A percentile compares a stretch with the other conserved stretches of the same genome.
Conservation (phyloP, 2,888 invertebrate genomes). For the Copidosoma aretas region DNA sequence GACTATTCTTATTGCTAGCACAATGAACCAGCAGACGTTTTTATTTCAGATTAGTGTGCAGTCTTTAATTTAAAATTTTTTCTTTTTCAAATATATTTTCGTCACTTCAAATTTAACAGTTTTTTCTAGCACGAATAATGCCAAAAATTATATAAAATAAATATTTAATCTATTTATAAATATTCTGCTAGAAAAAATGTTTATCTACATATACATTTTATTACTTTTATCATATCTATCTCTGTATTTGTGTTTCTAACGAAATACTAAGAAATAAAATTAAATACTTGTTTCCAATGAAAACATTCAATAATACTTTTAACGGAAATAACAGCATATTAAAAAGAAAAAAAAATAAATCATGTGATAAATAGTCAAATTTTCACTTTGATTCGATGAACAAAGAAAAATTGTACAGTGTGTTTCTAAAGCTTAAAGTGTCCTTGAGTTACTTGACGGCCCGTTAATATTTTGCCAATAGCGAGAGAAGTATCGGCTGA, state of each 20-base stretch:
- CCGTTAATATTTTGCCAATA: conserved; percentile 75
- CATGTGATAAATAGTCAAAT: conserved; percentile 14
- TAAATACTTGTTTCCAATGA: not conserved
- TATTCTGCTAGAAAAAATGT: not conserved
- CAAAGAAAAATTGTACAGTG: conserved; percentile 48
- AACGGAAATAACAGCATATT: conserved; percentile 31
- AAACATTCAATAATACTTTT: conserved; percentile 7
- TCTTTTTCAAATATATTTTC: not conserved
- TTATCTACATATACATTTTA: conserved; percentile 6
- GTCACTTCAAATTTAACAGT: not conserved
- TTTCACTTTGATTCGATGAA: conserved; percentile 29
- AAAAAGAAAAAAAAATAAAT: conserved; percentile 41
- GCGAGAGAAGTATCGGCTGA: conserved; percentile 96
- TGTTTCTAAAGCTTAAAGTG: conserved; percentile 53
- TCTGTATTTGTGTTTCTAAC: conserved; percentile 36
- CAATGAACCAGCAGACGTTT: conserved; percentile 31
- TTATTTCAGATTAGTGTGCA: conserved; percentile 23
- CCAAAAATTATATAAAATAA: not conserved
- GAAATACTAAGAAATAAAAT: conserved; percentile 1
- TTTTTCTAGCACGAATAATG: not conserved
- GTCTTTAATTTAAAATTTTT: conserved; percentile 53
- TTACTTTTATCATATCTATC: conserved; percentile 34
- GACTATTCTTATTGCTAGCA: conserved; percentile 18
- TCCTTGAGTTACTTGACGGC: conserved; percentile 69
- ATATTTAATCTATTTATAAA: not conserved